phyloP scores from a whole-genome alignment of 2,797 vertebrate genomes.

The Telmatherina bonti region DNA sequence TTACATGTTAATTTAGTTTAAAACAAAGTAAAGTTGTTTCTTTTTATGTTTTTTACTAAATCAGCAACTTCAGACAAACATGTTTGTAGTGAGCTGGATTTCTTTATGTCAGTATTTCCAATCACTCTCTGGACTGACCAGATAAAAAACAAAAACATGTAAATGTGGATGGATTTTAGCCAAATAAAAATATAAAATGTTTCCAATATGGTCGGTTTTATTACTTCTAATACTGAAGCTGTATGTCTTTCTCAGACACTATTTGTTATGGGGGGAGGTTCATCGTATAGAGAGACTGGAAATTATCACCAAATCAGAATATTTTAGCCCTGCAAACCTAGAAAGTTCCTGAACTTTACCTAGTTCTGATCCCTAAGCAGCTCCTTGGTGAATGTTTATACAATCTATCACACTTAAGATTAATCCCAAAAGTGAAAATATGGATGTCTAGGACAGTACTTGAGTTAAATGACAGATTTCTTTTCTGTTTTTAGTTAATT shows the following conservation, averaged over 20 bases:
- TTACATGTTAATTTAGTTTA: background rate
- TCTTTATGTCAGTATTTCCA: background rate
- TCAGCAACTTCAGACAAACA: background rate
- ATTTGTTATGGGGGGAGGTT: too few relatives aligned
- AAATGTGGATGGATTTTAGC: background rate
- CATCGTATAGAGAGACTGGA: too few relatives aligned
- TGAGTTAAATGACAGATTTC: background rate
- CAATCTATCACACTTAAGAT: background rate
- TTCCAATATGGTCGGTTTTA: too few relatives aligned
- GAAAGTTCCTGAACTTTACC: too few relatives aligned
- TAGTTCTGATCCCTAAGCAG: too few relatives aligned
- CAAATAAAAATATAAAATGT: background rate
- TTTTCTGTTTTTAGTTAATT: too few relatives aligned
- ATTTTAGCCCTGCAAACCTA: too few relatives aligned
- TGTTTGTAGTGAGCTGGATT: background rate
- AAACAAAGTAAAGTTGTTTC: background rate
- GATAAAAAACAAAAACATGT: background rate
- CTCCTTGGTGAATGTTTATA: too few relatives aligned
- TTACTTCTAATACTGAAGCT: too few relatives aligned
- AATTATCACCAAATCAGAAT: too few relatives aligned
- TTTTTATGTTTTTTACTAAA: background rate
- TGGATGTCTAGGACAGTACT: background rate
- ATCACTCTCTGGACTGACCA: background rate
- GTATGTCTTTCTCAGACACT: too few relatives aligned
- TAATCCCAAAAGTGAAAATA: background rate